Evolutionary conservation across 2,113 vertebrate species (phyloP), one percentile per base, ranked within the genome.

Genomic region (Petroica traversi): DNA sequence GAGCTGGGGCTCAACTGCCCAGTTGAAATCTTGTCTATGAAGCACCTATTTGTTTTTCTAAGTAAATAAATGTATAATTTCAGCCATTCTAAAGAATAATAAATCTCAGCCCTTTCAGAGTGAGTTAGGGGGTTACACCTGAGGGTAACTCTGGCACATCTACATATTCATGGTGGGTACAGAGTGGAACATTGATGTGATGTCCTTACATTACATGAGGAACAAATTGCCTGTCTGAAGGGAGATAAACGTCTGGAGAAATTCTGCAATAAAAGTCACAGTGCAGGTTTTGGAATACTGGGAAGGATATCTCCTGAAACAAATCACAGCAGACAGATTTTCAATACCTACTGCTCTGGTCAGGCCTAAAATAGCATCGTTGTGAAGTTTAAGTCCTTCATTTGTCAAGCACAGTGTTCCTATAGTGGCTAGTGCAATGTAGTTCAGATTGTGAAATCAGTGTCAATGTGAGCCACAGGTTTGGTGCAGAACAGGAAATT

Each of bases 251-350:
- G 1, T 54, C n/a, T 62, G 49, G 16, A 87, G 29, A 74, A 81
- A 41, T 28, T 51, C 43, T 75, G 31, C 14, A 2, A 19, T 67
- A 46, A 52, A 75, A 72, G 38, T 51, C 72, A 72, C n/a, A 33
- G 22, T 3, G 23, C 16, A 89, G 26, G 15, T 66, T 87, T 82
- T 92, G 46, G 66, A 93, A 82, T 88, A 55, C 14, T 4, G 48
- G 18, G 16, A 55, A 89, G 61, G 34, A 89, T 58, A 62, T 41
- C 55, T 88, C 41, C 67, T 73, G 51, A 46, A 94, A 85, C 38
- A 92, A 85, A 84, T 75, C 61, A 78, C 34, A 81, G 7, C 19
- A 75, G 82, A 71, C 57, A 85, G 52, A 51, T 92, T 85, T 88
- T 62, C 66, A 67, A 63, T 82, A 79, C 22, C 9, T 40, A 19